Conservation (phyloP, 2,113 vertebrate species). For the Motacilla tschutschensis region DNA sequence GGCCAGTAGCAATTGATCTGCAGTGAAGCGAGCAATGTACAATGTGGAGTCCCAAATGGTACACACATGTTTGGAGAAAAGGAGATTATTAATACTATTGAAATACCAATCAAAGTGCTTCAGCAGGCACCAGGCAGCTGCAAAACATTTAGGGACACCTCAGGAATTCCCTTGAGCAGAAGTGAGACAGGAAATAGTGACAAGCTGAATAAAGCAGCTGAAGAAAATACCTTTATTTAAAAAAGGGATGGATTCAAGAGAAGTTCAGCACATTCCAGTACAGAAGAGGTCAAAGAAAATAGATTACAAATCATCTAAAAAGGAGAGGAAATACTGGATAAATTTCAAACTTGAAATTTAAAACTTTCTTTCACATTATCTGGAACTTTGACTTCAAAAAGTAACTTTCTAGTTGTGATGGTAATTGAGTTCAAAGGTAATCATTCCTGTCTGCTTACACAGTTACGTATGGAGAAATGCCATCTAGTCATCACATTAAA, state of each 20-base stretch:
- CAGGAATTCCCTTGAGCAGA: slow-evolving; percentile 48
- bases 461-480: neutral
- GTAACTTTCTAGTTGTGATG: neutral
- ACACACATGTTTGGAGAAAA: slow-evolving; percentile 29
- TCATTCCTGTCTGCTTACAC: neutral
- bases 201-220: slow-evolving; percentile 34
- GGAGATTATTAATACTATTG: slow-evolving; percentile 26
- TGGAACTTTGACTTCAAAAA: neutral
- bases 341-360: neutral
- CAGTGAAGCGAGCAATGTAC: neutral
- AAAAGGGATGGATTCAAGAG: neutral
- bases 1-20: slow-evolving; percentile 26
- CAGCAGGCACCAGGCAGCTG: slow-evolving; percentile 36
- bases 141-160: slow-evolving; percentile 54
- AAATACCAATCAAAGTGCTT: slow-evolving; percentile 34
- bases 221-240: slow-evolving; percentile 37
- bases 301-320: neutral
- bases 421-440: neutral
- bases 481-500: neutral
- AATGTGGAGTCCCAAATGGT: slow-evolving; percentile 32
- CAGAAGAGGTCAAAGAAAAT: neutral
- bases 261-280: neutral
- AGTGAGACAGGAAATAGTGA: slow-evolving; percentile 45
- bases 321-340: neutral
- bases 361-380: neutral